A percentile compares a stretch with the other conserved stretches of the same genome.
Evolutionary conservation across 1,140 invertebrate species (phyloP).

Genomic region (Chironomus tepperi): DNA sequence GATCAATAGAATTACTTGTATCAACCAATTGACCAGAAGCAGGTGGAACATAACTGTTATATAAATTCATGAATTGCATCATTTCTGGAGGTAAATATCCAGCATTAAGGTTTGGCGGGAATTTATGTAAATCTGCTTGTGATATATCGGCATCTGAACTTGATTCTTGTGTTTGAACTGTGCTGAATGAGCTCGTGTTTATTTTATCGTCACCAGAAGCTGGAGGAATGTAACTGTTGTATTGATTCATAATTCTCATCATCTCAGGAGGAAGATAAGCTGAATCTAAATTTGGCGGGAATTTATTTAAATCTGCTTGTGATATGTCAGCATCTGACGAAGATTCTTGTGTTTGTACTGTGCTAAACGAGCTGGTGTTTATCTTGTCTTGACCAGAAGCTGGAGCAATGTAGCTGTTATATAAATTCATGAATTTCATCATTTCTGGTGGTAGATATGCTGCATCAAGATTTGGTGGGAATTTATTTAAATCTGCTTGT

Average conservation of each 20-base stretch:
- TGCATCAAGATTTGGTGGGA: slow-evolving; percentile 31
- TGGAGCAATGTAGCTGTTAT: slow-evolving; percentile 35
- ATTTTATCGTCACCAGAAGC: slow-evolving; percentile 32
- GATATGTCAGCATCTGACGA: not conserved
- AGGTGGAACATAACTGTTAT: slow-evolving; percentile 35
- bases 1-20: slow-evolving; percentile 24
- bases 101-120: slow-evolving; percentile 25
- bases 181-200: no score
- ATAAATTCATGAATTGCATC: slow-evolving; percentile 29
- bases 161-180: no score
- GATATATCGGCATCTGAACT: not conserved
- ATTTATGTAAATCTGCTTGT: not conserved
- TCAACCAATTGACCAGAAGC: slow-evolving; percentile 32
- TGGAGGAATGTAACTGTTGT: slow-evolving; percentile 35
- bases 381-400: slow-evolving; percentile 31
- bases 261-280: slow-evolving; percentile 29
- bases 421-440: slow-evolving; percentile 26
- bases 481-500: slow-evolving; percentile 31
- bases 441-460: slow-evolving; percentile 29
- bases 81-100: slow-evolving; percentile 24
- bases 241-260: slow-evolving; percentile 27
- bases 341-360: not conserved
- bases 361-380: not conserved
- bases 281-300: slow-evolving; percentile 31
- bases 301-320: slow-evolving; percentile 31